These are phyloP conservation scores for Solea solea DNA, from an alignment of 2,113 vertebrate genomes.

Conservation along the genomic window DNA sequence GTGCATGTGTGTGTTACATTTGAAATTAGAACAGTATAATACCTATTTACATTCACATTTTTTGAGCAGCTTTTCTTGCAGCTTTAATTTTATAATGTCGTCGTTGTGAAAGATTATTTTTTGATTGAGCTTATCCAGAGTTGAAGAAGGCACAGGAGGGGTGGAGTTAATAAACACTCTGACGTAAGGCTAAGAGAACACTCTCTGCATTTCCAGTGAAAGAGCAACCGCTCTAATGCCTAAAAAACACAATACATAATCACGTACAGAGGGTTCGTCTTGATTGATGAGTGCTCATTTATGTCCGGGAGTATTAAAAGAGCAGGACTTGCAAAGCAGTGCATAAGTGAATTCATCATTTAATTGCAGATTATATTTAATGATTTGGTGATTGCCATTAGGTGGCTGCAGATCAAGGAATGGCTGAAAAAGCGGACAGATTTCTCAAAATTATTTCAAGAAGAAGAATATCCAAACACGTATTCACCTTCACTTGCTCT, in stretches of 20 bases:
- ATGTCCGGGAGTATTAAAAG: neutral
- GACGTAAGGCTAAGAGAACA: neutral
- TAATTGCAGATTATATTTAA: constrained; percentile 1
- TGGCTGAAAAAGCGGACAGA: neutral
- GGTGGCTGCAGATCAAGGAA: neutral
- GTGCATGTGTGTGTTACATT: no score
- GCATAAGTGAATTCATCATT: neutral
- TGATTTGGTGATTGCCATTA: neutral
- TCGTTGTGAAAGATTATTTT: no score
- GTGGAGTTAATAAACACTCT: no score
- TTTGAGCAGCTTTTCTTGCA: no score
- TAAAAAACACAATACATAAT: neutral
- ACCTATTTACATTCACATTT: no score
- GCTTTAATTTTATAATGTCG: no score
- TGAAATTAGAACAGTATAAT: no score
- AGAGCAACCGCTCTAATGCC: neutral
- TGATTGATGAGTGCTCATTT: neutral
- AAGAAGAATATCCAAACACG: no score
- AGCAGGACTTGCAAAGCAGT: neutral
- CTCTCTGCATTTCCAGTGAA: neutral
- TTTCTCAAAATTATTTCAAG: neutral
- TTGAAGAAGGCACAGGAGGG: constrained; percentile 24
- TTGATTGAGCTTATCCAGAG: constrained; percentile 59
- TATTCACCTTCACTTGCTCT: neutral
- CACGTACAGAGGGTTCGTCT: neutral